Evolutionary conservation across 2,888 invertebrate genomes (phyloP).

Genomic region (Pammene aurita): DNA sequence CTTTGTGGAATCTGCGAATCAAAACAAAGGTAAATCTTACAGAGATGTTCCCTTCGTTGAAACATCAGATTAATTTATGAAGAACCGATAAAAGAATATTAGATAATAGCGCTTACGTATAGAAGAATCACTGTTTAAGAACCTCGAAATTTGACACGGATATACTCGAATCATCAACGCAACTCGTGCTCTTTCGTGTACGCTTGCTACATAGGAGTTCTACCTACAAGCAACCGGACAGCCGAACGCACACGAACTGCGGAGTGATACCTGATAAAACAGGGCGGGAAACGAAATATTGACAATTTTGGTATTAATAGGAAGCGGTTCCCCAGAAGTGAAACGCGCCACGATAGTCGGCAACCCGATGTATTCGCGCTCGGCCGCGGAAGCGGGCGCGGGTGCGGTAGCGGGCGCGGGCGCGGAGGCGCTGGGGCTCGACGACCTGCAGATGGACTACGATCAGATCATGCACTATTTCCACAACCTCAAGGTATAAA

Average conservation of each 20-base stretch:
- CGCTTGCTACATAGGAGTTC: constrained; percentile 17
- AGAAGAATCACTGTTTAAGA: constrained; percentile 6
- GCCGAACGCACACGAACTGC: constrained; percentile 15
- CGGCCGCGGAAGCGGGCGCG: constrained; percentile 58
- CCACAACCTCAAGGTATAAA: constrained; percentile 96
- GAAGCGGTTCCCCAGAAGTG: constrained; percentile 84
- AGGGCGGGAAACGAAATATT: neutral
- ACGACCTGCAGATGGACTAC: constrained; percentile 97
- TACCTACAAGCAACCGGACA: constrained; percentile 17
- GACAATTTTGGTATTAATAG: constrained; percentile 50
- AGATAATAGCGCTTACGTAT: constrained; percentile 5
- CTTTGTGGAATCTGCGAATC: constrained; percentile 83
- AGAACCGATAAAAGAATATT: constrained; percentile 19
- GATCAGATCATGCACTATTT: constrained; percentile 99
- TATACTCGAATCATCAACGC: neutral
- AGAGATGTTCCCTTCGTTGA: constrained; percentile 22
- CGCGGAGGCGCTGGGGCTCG: constrained; percentile 86
- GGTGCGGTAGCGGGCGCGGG: constrained; percentile 59
- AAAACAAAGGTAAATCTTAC: constrained; percentile 70
- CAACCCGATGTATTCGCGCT: constrained; percentile 93
- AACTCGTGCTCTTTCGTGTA: constrained; percentile 13
- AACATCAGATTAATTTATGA: constrained; percentile 12
- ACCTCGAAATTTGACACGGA: constrained; percentile 1
- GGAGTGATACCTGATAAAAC: constrained; percentile 4
- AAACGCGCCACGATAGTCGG: constrained; percentile 94